These are phyloP conservation scores for Glaucopsyche alexis DNA, from an alignment of 2,888 invertebrate species.

Conservation along the genomic window DNA sequence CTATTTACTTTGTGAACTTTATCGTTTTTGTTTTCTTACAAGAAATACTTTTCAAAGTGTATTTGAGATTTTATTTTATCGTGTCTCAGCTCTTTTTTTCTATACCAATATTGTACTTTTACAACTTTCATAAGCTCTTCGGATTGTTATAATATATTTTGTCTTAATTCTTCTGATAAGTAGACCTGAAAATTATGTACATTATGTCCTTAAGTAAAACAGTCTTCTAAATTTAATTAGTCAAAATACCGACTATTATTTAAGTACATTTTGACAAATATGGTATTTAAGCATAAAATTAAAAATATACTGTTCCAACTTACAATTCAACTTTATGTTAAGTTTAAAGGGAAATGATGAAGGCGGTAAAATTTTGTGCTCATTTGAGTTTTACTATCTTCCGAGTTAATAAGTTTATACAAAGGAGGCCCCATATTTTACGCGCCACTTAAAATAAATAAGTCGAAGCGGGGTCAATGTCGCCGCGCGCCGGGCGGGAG, in stretches of 20 bases:
- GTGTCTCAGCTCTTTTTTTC: not conserved
- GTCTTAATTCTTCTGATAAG: not conserved
- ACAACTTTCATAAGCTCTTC: not conserved
- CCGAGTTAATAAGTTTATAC: conserved; percentile 28
- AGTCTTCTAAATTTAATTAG: too few relatives aligned
- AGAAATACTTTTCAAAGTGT: conserved; percentile 8
- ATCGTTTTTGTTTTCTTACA: conserved; percentile 20
- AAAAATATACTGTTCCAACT: not conserved
- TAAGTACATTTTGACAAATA: not conserved
- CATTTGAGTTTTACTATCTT: conserved; percentile 21
- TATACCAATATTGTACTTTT: not conserved
- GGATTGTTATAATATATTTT: not conserved
- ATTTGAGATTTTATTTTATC: conserved; percentile 8
- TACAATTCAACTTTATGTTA: not conserved
- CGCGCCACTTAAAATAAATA: conserved; percentile 34
- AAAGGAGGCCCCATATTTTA: conserved; percentile 25
- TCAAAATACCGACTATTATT: too few relatives aligned
- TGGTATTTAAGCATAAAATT: not conserved
- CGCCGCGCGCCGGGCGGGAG: conserved; percentile 59
- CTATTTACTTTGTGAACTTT: conserved; percentile 15
- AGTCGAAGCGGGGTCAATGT: conserved; percentile 56
- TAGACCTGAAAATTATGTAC: too few relatives aligned
- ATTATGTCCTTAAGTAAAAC: too few relatives aligned
- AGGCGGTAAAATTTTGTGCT: conserved; percentile 16
- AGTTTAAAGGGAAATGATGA: not conserved